phyloP scores from a whole-genome alignment of 1,140 invertebrate species.

The Drosophila pandora region DNA sequence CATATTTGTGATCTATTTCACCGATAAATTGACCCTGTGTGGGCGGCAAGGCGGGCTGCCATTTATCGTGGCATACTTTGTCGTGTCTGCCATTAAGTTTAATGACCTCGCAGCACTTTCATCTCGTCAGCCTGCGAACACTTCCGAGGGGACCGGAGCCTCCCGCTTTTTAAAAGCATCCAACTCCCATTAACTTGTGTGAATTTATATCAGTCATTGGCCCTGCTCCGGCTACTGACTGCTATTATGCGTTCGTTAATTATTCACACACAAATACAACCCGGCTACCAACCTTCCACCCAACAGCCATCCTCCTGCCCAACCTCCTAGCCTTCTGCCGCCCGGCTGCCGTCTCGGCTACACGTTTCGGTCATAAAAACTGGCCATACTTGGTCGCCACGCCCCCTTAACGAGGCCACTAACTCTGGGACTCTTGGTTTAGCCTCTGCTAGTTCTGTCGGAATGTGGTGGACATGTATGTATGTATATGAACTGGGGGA shows the following conservation, averaged over 20 bases:
- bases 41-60: conserved; percentile 23
- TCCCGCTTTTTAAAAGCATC: conserved; percentile 67
- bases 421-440: conserved; percentile 50
- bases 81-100: conserved; percentile 58
- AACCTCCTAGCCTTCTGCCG: neutral
- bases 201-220: conserved; percentile 79
- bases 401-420: conserved; percentile 72
- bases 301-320: neutral
- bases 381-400: conserved; percentile 47
- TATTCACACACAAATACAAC: conserved; percentile 68
- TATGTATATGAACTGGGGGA: conserved; percentile 24
- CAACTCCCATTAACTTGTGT: conserved; percentile 75
- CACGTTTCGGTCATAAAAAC: conserved; percentile 80
- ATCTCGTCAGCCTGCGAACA: conserved; percentile 37
- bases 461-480: conserved; percentile 37
- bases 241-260: conserved; percentile 81
- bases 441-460: conserved; percentile 51
- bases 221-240: conserved; percentile 49
- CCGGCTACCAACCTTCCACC: neutral
- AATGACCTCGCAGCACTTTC: conserved; percentile 56
- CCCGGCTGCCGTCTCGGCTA: conserved; percentile 15
- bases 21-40: conserved; percentile 47
- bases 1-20: conserved; percentile 55
- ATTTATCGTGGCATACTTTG: conserved; percentile 59
- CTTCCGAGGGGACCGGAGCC: conserved; percentile 22